These are phyloP conservation scores for Plebejus argus DNA, from an alignment of 2,888 invertebrate species.

Conservation along the genomic window DNA sequence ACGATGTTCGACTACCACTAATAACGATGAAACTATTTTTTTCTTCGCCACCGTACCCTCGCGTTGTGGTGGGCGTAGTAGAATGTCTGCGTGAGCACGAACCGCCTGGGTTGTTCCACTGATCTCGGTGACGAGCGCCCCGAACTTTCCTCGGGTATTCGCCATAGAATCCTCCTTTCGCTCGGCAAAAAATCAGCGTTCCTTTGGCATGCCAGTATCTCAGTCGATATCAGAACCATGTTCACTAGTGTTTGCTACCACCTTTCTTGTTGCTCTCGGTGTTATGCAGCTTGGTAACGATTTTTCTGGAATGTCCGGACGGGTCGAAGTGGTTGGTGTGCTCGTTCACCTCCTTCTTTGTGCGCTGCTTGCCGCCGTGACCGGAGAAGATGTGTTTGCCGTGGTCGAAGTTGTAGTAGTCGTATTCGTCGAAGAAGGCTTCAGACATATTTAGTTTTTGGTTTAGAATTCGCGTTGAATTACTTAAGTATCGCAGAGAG, in stretches of 20 bases:
- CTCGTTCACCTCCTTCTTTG: slow-evolving; percentile 92
- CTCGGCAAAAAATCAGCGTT: slow-evolving; percentile 62
- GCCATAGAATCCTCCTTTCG: slow-evolving; percentile 72
- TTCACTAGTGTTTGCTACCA: slow-evolving; percentile 60
- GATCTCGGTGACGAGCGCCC: slow-evolving; percentile 69
- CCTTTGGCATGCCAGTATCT: slow-evolving; percentile 71
- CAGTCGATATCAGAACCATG: slow-evolving; percentile 40
- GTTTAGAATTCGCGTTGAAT: slow-evolving; percentile 49
- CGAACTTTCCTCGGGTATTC: slow-evolving; percentile 67
- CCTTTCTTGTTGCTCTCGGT: slow-evolving; percentile 89
- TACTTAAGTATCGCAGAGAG: slow-evolving; percentile 54
- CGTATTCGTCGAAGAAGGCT: slow-evolving; percentile 93
- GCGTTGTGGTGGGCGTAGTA: slow-evolving; percentile 60
- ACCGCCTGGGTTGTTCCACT: slow-evolving; percentile 71
- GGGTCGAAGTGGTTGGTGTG: slow-evolving; percentile 97
- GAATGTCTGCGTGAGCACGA: slow-evolving; percentile 64
- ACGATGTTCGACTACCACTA: slow-evolving; percentile 62
- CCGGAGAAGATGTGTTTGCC: slow-evolving; percentile 93
- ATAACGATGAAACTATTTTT: slow-evolving; percentile 48
- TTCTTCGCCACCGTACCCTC: slow-evolving; percentile 51
- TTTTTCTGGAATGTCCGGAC: slow-evolving; percentile 95
- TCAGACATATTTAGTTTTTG: slow-evolving; percentile 86
- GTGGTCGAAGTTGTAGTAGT: slow-evolving; percentile 96
- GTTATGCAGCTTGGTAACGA: slow-evolving; percentile 91
- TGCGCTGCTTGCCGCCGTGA: slow-evolving; percentile 94